Base-by-base conservation (phyloP, 2,888 invertebrate species). In the Catocala fraxini region DNA sequence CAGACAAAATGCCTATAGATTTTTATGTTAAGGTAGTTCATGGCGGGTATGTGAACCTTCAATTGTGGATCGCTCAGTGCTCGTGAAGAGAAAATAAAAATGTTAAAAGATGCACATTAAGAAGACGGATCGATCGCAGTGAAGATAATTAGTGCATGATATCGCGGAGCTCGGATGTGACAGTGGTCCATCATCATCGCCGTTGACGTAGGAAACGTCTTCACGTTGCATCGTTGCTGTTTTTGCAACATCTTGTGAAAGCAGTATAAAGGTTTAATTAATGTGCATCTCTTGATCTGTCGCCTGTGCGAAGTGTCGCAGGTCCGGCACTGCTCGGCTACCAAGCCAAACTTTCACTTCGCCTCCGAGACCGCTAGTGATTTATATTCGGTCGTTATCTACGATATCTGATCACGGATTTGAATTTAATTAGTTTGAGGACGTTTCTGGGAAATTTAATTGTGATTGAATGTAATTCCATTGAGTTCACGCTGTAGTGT, bases 341-440 rank as follows among this genome's bases (percentile, higher is more conserved):
- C 84, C 80, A 83, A 77, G 75, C 74, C 80, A 63, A 77, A 92
- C 92, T 93, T 93, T 93, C 92, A 90, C 92, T 90, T 81, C 70
- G 75, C 70, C 77, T 81, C 79, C 60, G 81, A 83, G 82, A 84
- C 77, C 80, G 80, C 81, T 65, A 80, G 80, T 86, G 84, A 88
- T 90, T 88, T 86, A 84, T 87, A 87, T 87, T 86, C 82, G 82
- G 81, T 82, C 79, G 82, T 84, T 89, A 89, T 87, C 87, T 83
- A 79, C 81, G 74, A 82, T 81, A 85, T 88, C 85, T 83, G 83
- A 88, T 89, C 86, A 83, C 85, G 85, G 87, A 88, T 89, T 85
- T 84, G 75, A 81, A 82, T 85, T 83, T 71, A 79, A 82, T 83
- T 73, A 70, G 67, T 76, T 68, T 68, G 66, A 64, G 55, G 68